A percentile compares a stretch with the other conserved stretches of the same genome.
These are phyloP conservation scores for Amphipoea oculea DNA, from an alignment of 2,888 invertebrate genomes.

Conservation along the genomic window DNA sequence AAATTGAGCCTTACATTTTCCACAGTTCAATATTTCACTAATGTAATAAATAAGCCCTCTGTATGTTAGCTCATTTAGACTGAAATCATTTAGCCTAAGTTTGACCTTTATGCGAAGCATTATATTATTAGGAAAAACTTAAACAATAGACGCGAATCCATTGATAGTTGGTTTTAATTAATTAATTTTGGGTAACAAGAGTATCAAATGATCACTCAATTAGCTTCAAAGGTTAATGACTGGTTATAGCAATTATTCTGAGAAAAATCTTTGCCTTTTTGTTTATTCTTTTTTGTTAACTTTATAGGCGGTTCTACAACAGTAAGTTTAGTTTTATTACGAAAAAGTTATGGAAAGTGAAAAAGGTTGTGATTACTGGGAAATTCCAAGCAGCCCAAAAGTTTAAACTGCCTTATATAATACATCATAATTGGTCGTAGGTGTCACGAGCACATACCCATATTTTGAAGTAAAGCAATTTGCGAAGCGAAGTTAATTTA, in stretches of 20 bases:
- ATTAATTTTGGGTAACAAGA: conserved; percentile 37
- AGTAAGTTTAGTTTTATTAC: conserved; percentile 4
- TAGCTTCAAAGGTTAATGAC: conserved; percentile 19
- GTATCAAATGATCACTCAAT: conserved; percentile 45
- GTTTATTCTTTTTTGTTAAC: background rate
- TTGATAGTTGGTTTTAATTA: conserved; percentile 18
- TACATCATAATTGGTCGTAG: conserved; percentile 3
- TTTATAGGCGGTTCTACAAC: background rate
- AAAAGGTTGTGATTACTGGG: background rate
- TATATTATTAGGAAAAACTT: conserved; percentile 9
- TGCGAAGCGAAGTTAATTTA: conserved; percentile 38
- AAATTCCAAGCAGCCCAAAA: background rate
- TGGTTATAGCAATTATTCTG: background rate
- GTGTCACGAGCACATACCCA: conserved; percentile 23
- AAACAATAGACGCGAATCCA: conserved; percentile 13
- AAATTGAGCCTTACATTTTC: conserved; percentile 1
- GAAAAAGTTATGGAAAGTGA: too few species aligned
- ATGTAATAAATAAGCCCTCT: background rate
- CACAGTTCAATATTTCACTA: background rate
- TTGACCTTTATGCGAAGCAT: conserved; percentile 9
- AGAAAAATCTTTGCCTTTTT: conserved; percentile 10
- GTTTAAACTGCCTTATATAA: conserved; percentile 1
- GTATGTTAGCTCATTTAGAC: conserved; percentile 2
- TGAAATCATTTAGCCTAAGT: conserved; percentile 24
- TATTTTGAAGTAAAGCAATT: conserved; percentile 49